Conservation (phyloP, 2,888 invertebrate genomes). For the Pterobdella sp. region DNA sequence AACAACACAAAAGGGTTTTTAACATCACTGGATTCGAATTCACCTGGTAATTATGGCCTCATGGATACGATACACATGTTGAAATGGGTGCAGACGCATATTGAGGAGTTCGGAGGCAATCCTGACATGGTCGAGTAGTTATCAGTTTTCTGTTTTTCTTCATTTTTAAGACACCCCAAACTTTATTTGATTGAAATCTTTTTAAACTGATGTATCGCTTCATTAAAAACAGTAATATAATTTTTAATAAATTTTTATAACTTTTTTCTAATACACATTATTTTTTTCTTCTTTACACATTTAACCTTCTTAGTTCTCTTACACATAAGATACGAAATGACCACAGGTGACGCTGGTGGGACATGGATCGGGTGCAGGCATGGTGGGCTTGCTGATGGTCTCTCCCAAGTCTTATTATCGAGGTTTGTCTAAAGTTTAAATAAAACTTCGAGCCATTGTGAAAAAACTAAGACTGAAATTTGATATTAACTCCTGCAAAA, state of each 20-base stretch:
- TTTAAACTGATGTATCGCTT: too few species aligned
- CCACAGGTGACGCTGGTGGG: constrained; percentile 66
- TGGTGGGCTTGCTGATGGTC: constrained; percentile 52
- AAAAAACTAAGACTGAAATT: too few species aligned
- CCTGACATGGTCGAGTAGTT: constrained; percentile 59
- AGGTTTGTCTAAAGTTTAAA: too few species aligned
- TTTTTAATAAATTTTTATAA: too few species aligned
- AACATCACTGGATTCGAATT: constrained; percentile 54
- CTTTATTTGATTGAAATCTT: too few species aligned
- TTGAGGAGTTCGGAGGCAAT: constrained; percentile 72
- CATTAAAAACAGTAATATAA: too few species aligned
- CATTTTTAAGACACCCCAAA: too few species aligned
- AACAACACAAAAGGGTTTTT: constrained; percentile 50
- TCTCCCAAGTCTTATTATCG: constrained; percentile 39
- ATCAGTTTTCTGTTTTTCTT: too few species aligned
- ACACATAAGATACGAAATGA: neutral
- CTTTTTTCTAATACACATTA: too few species aligned
- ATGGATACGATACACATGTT: constrained; percentile 53
- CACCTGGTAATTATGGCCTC: constrained; percentile 55
- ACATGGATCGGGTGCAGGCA: constrained; percentile 62
- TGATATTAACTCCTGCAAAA: too few species aligned
- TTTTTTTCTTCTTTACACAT: too few species aligned
- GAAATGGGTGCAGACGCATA: constrained; percentile 61
- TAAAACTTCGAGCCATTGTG: too few species aligned
- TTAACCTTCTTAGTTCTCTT: neutral